These are phyloP conservation scores for Pseudorasbora parva DNA, from an alignment of 2,113 vertebrate species.

Conservation along the genomic window DNA sequence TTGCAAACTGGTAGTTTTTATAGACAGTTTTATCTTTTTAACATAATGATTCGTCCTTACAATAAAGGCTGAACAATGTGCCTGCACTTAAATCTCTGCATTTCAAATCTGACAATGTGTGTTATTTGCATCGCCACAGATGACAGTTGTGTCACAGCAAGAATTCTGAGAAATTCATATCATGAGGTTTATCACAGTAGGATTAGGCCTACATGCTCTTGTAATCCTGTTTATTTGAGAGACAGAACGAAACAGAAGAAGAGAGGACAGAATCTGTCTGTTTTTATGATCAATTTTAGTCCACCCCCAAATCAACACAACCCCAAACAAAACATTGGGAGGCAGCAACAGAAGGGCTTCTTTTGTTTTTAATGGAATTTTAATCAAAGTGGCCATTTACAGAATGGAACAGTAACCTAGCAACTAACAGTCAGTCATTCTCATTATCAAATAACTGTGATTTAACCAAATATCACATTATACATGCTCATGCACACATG, in stretches of 20 bases:
- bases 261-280: neutral
- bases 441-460: constrained; percentile 8
- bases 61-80: neutral
- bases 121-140: neutral
- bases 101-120: neutral
- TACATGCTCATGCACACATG: neutral
- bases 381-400: constrained; percentile 25
- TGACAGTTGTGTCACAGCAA: neutral
- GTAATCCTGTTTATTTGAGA: neutral
- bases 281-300: neutral
- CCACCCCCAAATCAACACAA: neutral
- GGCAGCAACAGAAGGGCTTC: neutral
- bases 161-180: neutral
- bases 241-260: neutral
- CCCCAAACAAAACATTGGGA: constrained; percentile 1
- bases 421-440: constrained; percentile 28
- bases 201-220: too few species aligned
- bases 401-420: constrained; percentile 33
- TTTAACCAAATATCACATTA: constrained; percentile 26
- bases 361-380: constrained; percentile 32
- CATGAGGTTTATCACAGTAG: neutral
- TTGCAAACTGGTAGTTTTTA: neutral
- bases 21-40: neutral
- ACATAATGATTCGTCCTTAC: neutral
- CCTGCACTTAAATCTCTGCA: neutral